These are phyloP conservation scores for Diploscapter pachys DNA, from an alignment of 1,140 invertebrate species.

Conservation along the genomic window DNA sequence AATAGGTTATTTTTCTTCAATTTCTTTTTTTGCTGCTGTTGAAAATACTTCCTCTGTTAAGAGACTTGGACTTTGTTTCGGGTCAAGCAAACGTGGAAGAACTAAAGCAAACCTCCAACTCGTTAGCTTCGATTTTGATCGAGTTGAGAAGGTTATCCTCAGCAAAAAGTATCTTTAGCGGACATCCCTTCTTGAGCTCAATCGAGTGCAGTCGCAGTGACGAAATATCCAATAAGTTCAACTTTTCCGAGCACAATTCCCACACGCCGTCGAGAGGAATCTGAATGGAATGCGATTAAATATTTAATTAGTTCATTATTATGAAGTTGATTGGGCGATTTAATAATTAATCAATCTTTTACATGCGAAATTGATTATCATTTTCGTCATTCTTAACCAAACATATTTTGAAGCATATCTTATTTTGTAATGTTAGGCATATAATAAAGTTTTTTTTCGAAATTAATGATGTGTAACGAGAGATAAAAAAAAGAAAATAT, in stretches of 20 bases:
- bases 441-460: not conserved
- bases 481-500: not conserved
- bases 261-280: constrained; percentile 26
- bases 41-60: not conserved
- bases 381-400: not conserved
- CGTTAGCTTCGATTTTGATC: constrained; percentile 1
- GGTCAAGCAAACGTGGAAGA: not conserved
- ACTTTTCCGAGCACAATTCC: constrained; percentile 22
- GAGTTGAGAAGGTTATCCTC: constrained; percentile 6
- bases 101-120: no score
- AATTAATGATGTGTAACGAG: not conserved
- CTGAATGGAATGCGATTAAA: no score
- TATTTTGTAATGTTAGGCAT: no score
- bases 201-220: constrained; percentile 22
- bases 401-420: not conserved
- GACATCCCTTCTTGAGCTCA: constrained; percentile 24
- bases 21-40: not conserved
- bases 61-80: not conserved
- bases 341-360: not conserved
- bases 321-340: not conserved
- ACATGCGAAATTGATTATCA: not conserved
- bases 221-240: constrained; percentile 32
- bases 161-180: constrained; percentile 3
- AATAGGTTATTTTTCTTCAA: no score
- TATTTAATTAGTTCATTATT: no score